Base-by-base conservation (phyloP, 1,140 invertebrate species). In the Diorhabda elongata region DNA sequence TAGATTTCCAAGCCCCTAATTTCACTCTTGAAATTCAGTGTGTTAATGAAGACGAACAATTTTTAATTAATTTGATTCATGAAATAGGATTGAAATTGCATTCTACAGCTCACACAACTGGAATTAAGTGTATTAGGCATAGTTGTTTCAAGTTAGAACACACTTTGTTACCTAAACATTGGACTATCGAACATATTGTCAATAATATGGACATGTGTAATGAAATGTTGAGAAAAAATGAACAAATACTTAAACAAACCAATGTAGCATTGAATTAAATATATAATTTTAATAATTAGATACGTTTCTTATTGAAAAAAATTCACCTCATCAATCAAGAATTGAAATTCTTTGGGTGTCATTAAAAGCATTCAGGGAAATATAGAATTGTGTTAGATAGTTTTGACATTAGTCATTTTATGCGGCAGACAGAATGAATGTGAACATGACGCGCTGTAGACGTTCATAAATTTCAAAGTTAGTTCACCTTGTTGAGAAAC, bases 1-100 rank as follows among this genome's bases (percentile, higher is more conserved):
- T 92, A 41, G 79, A 92, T 66, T 97, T 95, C 81, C 81, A 89
- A 4, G 84, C 87, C 57, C 96, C 96, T 3, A 82, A 93, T 74
- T 97, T 98, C 78, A 91, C 89, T n/a, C 78, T 98, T 77, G 95
- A 97, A 84, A 82, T 97, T 26, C 90, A 94, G 72, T 87, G 89
- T 61, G 89, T 95, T 44, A 96, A 96, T 81, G 94, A 96, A 83
- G 85, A 86, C 71, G 88, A 91, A 69, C 81, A 85, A 26, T 96
- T 91, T 78, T 79, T 98, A 6, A 87, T 85, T 76, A 83, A 85
- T 5, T 72, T 97, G 7, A 81, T 98, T 4, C 85, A 92, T 78
- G 90, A 96, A 67, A 81, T 98, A 60, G 96, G 93, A 3, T 77
- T 92, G 0, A 85, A 90, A 77, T 75, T 97, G 41, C 89, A 91